Conservation (phyloP, 2,888 invertebrate genomes). For the Pharmacophagus antenor region DNA sequence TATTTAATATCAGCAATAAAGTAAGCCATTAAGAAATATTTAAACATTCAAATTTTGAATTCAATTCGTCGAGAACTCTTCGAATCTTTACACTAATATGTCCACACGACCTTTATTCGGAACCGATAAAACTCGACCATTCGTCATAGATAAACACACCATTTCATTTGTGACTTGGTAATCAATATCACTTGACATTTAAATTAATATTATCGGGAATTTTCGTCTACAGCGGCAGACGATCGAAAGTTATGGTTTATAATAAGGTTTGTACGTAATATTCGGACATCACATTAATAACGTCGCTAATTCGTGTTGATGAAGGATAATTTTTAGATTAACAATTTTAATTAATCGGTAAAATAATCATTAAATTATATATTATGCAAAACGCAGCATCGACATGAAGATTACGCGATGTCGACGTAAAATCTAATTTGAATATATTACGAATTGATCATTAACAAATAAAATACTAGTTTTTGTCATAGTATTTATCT, state of each 20-base stretch:
- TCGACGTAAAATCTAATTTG: not conserved
- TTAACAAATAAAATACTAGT: not conserved
- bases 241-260: constrained; percentile 9
- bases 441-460: not conserved
- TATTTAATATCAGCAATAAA: no score
- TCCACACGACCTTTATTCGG: constrained; percentile 32
- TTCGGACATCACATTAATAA: not conserved
- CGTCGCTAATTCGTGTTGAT: not conserved
- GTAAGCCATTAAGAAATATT: no score
- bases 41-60: no score
- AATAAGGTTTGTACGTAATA: not conserved
- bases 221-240: constrained; percentile 41
- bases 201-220: constrained; percentile 42
- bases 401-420: not conserved
- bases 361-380: not conserved
- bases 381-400: not conserved
- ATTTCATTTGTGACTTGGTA: constrained; percentile 37
- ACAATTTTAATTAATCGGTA: not conserved
- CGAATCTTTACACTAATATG: not conserved
- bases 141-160: constrained; percentile 59
- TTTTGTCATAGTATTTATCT: not conserved
- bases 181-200: constrained; percentile 40
- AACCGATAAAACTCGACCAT: constrained; percentile 51
- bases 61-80: not conserved
- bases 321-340: constrained; percentile 4